Conservation (phyloP, 2,888 invertebrate genomes). For the Cephus pulcher region DNA sequence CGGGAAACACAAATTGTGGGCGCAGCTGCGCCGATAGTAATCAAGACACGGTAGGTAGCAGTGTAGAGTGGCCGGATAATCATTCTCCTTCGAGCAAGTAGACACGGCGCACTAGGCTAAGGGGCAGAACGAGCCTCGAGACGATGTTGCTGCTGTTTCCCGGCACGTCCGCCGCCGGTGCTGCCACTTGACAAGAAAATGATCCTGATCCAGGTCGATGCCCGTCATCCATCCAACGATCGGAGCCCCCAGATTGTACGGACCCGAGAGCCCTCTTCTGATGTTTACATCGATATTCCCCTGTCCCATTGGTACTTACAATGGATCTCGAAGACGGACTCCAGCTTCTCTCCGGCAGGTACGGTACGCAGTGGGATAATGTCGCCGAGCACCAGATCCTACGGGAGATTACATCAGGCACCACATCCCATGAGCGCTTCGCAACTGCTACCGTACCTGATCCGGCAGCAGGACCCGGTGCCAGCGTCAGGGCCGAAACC, state of each 20-base stretch:
- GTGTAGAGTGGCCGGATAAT: slow-evolving; percentile 49
- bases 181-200: neutral
- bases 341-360: slow-evolving; percentile 10
- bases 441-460: slow-evolving; percentile 30
- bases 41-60: slow-evolving; percentile 58
- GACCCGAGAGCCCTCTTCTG: slow-evolving; percentile 11
- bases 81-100: slow-evolving; percentile 41
- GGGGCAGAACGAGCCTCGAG: slow-evolving; percentile 14
- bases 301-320: slow-evolving; percentile 20
- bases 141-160: slow-evolving; percentile 29
- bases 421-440: neutral
- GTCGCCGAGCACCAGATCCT: slow-evolving; percentile 19
- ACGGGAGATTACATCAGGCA: slow-evolving; percentile 15
- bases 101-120: slow-evolving; percentile 17
- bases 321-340: slow-evolving; percentile 6
- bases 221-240: slow-evolving; percentile 15
- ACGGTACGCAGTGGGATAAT: slow-evolving; percentile 16
- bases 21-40: slow-evolving; percentile 64
- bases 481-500: slow-evolving; percentile 40
- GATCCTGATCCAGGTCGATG: slow-evolving; percentile 21
- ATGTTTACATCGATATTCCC: slow-evolving; percentile 25
- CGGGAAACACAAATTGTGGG: slow-evolving; percentile 59
- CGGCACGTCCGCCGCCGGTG: neutral
- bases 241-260: slow-evolving; percentile 18
- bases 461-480: slow-evolving; percentile 23